Evolutionary conservation across 2,797 vertebrate genomes (phyloP).

Genomic region (Myiotriccus ornatus): DNA sequence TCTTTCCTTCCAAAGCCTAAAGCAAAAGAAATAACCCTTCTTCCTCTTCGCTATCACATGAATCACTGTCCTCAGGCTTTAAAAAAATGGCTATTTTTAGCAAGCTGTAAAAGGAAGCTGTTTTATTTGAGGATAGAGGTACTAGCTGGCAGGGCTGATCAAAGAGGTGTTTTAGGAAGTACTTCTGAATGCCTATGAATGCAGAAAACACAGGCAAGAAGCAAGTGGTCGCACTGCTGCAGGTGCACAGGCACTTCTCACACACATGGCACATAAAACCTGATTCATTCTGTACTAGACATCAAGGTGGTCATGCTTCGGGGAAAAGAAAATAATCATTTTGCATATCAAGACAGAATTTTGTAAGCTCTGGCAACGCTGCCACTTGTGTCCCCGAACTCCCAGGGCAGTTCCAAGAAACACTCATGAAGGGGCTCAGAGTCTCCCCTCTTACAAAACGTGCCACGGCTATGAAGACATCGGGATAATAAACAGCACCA

Average conservation of each 20-base stretch:
- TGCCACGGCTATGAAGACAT: neutral
- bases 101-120: neutral
- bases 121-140: neutral
- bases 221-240: neutral
- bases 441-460: neutral
- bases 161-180: neutral
- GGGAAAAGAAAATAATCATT: neutral
- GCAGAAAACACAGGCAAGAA: neutral
- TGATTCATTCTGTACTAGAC: neutral
- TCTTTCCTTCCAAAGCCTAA: neutral
- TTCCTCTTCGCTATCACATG: neutral
- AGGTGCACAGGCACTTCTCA: neutral
- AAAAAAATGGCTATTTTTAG: constrained; percentile 28
- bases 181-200: fast-evolving
- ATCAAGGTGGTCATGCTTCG: neutral
- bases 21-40: constrained; percentile 3
- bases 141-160: neutral
- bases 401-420: neutral
- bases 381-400: neutral
- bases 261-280: fast-evolving
- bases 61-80: neutral
- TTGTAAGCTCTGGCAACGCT: fast-evolving
- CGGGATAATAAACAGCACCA: neutral
- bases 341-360: neutral
- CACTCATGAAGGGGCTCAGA: neutral